A percentile compares a stretch with the other conserved stretches of the same genome.
These are phyloP conservation scores for Leptura quadrifasciata DNA, from an alignment of 2,888 invertebrate species.

Conservation along the genomic window DNA sequence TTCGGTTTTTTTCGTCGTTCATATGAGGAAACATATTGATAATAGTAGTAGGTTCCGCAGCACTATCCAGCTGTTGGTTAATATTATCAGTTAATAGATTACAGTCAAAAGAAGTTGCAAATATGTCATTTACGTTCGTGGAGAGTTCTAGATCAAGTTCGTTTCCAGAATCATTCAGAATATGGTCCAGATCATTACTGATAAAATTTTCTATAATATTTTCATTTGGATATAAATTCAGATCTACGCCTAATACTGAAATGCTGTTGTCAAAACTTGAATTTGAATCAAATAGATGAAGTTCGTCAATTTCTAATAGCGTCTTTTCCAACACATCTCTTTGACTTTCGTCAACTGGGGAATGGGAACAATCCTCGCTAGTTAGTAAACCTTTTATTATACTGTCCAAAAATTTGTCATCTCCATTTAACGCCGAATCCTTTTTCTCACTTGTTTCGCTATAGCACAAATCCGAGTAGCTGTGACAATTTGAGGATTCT, in stretches of 20 bases:
- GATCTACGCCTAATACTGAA: conserved; percentile 67
- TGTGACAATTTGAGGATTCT: conserved; percentile 53
- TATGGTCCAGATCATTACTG: conserved; percentile 56
- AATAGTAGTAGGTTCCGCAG: conserved; percentile 57
- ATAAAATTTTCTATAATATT: conserved; percentile 51
- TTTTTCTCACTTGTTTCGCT: conserved; percentile 50
- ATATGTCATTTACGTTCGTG: conserved; percentile 61
- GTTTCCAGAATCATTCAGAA: conserved; percentile 59
- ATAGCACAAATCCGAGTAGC: conserved; percentile 44
- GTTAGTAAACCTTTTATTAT: conserved; percentile 61
- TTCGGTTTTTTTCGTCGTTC: conserved; percentile 69
- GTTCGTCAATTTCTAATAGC: conserved; percentile 50
- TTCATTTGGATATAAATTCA: conserved; percentile 62
- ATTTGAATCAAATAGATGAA: conserved; percentile 45
- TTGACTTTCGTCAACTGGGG: conserved; percentile 31
- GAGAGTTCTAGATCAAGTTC: conserved; percentile 62
- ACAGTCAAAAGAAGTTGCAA: conserved; percentile 58
- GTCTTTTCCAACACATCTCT: conserved; percentile 47
- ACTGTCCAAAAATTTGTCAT: conserved; percentile 62
- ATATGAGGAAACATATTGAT: conserved; percentile 71
- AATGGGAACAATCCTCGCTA: conserved; percentile 48
- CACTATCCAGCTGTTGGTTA: conserved; percentile 40
- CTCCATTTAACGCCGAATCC: conserved; percentile 56
- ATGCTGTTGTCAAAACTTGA: conserved; percentile 54
- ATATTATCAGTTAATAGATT: conserved; percentile 57